Evolutionary conservation across 2,113 vertebrate genomes (phyloP).

Genomic region (Ammospiza nelsoni): DNA sequence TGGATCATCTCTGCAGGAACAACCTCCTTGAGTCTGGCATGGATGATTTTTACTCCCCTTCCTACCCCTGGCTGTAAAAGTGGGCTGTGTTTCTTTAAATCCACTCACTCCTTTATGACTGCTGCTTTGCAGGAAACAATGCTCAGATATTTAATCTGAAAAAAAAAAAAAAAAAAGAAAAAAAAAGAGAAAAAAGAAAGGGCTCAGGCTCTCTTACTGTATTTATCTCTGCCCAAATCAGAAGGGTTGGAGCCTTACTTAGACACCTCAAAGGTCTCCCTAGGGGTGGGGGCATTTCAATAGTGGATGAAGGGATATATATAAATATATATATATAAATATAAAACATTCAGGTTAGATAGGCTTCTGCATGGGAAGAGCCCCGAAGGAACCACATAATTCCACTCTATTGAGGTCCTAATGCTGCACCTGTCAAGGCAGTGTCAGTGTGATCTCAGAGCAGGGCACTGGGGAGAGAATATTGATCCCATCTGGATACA

Average conservation of each 20-base stretch:
- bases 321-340: neutral
- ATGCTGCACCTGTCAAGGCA: constrained; percentile 36
- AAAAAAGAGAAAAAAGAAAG: neutral
- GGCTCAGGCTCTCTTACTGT: neutral
- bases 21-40: neutral
- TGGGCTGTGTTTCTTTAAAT: constrained; percentile 35
- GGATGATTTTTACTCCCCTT: neutral
- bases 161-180: neutral
- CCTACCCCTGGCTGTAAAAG: neutral
- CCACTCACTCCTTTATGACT: neutral
- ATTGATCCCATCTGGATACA: constrained; percentile 39
- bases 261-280: neutral
- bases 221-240: constrained; percentile 36
- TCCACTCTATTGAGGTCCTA: constrained; percentile 43
- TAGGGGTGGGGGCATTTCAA: constrained; percentile 8
- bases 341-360: neutral
- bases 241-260: constrained; percentile 17
- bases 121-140: constrained; percentile 12
- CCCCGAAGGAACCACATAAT: constrained; percentile 21
- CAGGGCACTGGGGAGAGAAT: neutral
- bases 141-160: constrained; percentile 29
- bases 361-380: constrained; percentile 29
- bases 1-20: neutral
- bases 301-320: constrained; percentile 9
- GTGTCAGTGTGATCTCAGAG: constrained; percentile 20